These are phyloP conservation scores for Ceyx melanurus DNA, from an alignment of 2,113 vertebrate genomes.

Conservation along the genomic window DNA sequence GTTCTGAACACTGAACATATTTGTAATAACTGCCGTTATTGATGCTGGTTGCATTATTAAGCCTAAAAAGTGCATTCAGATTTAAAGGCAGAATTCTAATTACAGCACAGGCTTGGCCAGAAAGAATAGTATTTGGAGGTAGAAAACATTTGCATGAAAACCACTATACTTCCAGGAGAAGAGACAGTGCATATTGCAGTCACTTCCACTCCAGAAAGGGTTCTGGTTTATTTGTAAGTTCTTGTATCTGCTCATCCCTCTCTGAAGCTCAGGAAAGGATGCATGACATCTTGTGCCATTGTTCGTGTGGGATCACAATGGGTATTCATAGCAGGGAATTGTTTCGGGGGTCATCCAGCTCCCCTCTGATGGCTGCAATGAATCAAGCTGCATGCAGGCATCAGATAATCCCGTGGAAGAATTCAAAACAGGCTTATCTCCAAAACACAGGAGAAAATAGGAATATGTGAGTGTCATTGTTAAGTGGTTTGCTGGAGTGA, in stretches of 20 bases:
- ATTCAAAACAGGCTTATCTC: conserved; percentile 7
- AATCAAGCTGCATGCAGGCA: neutral
- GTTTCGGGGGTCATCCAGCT: neutral
- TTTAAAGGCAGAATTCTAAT: conserved; percentile 25
- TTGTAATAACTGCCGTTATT: conserved; percentile 31
- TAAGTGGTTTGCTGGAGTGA: neutral
- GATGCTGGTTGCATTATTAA: neutral
- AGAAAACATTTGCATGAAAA: neutral
- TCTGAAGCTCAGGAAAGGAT: neutral
- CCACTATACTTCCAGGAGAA: neutral
- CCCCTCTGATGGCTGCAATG: neutral
- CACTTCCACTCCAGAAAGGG: neutral
- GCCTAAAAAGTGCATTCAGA: neutral
- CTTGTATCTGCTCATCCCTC: neutral
- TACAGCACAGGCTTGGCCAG: neutral
- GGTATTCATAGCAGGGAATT: neutral
- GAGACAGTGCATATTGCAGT: neutral
- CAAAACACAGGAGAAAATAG: conserved; percentile 9
- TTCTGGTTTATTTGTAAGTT: neutral
- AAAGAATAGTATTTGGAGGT: neutral
- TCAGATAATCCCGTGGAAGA: neutral
- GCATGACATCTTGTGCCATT: neutral
- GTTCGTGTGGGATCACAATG: neutral
- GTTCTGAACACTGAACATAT: neutral
- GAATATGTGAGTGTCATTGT: neutral